Evolutionary conservation across 2,797 vertebrate genomes (phyloP).

Genomic region (Dendrocincla tyrannina): DNA sequence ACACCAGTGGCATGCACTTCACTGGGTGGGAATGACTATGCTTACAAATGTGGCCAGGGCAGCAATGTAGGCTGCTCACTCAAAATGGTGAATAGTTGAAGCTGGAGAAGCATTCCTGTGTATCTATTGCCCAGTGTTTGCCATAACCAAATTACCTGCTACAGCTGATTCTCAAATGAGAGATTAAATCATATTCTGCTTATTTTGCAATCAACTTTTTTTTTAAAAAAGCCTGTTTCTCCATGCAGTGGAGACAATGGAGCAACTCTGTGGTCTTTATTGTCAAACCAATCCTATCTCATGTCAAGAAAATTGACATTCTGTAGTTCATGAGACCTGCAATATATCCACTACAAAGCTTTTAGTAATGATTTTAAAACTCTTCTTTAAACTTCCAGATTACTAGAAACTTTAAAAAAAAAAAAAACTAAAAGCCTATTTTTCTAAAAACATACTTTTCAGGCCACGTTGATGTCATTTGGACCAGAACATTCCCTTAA

Average conservation of each 20-base stretch:
- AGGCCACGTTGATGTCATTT: not conserved
- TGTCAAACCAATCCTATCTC: not conserved
- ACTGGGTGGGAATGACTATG: not conserved
- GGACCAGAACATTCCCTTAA: not conserved
- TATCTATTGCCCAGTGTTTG: not conserved
- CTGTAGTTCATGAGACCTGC: not conserved
- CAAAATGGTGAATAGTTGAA: rapidly evolving
- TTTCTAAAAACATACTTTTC: not conserved
- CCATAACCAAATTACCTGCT: not conserved
- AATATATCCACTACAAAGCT: not conserved
- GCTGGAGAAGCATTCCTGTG: not conserved
- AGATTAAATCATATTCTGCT: not conserved
- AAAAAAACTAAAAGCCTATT: not conserved
- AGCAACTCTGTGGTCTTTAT: not conserved
- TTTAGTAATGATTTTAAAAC: not conserved
- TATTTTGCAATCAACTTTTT: not conserved
- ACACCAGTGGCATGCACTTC: not conserved
- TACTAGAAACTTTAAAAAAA: not conserved
- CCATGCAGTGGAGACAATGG: not conserved
- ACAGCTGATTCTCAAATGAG: not conserved
- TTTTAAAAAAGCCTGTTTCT: not conserved
- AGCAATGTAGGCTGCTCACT: not conserved
- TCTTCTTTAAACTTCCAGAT: not conserved
- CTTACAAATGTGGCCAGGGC: not conserved
- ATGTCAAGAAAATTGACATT: not conserved